Percentiles rank a stretch among this genome's conserved stretches.
These are phyloP conservation scores for Scytalopus superciliaris DNA, from an alignment of 2,113 vertebrate species.

Conservation along the genomic window DNA sequence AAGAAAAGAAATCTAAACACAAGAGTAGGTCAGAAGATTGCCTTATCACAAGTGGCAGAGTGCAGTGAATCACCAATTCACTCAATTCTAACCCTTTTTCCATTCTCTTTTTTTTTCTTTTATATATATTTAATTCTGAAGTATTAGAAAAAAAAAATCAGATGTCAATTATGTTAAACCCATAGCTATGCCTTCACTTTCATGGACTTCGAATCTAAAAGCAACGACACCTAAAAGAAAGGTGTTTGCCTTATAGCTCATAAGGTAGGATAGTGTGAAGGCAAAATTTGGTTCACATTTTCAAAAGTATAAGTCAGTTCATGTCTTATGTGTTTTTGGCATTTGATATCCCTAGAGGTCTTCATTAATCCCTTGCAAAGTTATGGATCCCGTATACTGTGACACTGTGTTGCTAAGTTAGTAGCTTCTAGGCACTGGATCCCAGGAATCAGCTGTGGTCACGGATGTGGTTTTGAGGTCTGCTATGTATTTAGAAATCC, in stretches of 20 bases:
- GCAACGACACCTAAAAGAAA: neutral
- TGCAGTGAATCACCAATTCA: neutral
- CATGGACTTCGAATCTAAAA: neutral
- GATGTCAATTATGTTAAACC: neutral
- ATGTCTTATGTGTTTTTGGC: neutral
- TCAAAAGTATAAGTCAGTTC: neutral
- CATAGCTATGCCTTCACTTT: neutral
- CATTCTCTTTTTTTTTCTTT: neutral
- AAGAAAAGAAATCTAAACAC: neutral
- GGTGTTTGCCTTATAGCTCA: neutral
- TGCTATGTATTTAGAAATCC: neutral
- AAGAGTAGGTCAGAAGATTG: neutral
- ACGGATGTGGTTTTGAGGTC: neutral
- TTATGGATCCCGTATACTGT: neutral
- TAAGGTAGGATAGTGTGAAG: neutral
- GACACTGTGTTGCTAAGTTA: neutral
- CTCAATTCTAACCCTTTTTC: neutral
- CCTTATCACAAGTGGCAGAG: neutral
- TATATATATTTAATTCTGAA: neutral
- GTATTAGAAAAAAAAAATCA: neutral
- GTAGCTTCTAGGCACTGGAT: neutral
- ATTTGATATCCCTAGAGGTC: neutral
- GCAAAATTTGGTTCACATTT: neutral
- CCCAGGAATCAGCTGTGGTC: neutral
- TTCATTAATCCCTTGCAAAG: neutral